Evolutionary conservation across 53 echinoderm and acorn worm species (phyloP), one percentile per base, ranked within the genome.

Genomic region (Holothuria scabra): DNA sequence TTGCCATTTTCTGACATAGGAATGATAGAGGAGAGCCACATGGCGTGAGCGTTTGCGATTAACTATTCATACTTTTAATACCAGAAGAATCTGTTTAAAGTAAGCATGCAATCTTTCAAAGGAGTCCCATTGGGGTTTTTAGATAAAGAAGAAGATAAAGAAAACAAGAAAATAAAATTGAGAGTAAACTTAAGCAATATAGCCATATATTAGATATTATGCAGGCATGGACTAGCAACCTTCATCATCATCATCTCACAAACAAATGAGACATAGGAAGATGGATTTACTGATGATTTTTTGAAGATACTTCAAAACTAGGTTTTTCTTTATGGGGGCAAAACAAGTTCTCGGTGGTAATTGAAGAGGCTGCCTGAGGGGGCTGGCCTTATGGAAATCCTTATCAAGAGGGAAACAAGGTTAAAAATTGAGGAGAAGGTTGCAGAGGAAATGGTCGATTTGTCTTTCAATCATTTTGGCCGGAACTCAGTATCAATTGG

Each of bases 1-100:
- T 78, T 58, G 58, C 78, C 32, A 31, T 33, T 57, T 78, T 29
- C 56, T 31, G 78, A 78, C 78, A 30, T 78, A 56, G 78, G 56
- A 78, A 57, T 56, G 78, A 78, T 78, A 58, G 78, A 72, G 59
- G 78, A 55, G 78, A 56, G 58, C 78, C 78, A 56, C 78, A 28
- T 78, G 78, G 52, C 30, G 78, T 28, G 58, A 56, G 48, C n/a
- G 29, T 28, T 56, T 55, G 58, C 78, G 56, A 78, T 78, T 78
- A 78, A 78, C 78, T 78, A 78, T 78, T 78, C 78, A 78, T 78
- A 78, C 58, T 29, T 56, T 52, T 78, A 78, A 78, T 78, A 78
- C 78, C 31, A 58, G 56, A 78, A 78, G 78, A 78, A 78, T 78
- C 78, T 78, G 78, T 78, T 78, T 78, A 78, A 57, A 78, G 78